Evolutionary conservation across 2,113 vertebrate species (phyloP), one percentile per base, ranked within the genome.

Genomic region (Neolamprologus ventralis): DNA sequence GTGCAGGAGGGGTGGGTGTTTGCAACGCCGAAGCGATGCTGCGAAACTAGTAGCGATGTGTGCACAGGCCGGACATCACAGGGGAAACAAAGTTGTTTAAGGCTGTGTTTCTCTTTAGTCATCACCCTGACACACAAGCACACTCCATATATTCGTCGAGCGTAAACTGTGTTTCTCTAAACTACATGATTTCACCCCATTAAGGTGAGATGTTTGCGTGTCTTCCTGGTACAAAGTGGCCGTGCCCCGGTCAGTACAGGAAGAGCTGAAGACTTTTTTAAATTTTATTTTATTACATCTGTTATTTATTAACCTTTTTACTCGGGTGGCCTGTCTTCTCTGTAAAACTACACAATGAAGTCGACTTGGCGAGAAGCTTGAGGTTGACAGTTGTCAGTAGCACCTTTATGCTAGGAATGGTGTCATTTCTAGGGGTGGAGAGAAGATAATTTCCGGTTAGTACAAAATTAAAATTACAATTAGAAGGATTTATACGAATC

Each of bases 1-100:
- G 94, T 95, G 94, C 95, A 94, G 92, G 57, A 92, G 89, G 91
- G 93, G 82, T 92, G 95, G 93, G 87, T 94, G 91, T 86, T 92
- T 79, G 93, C 91, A 84, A 85, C 88, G 7, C 83, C 3, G 26
- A 80, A 7, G 80, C 91, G 89, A 93, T 85, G 86, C 89, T 92
- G 88, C 88, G 78, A 89, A 86, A 87, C 85, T 84, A 91, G 84
- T 84, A 80, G 88, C 81, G 75, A 79, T 75, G 58, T 35, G 71
- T 73, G 42, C 83, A 9, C 51, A 89, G 91, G 93, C 90, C 90
- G 63, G 78, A 21, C 42, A 28, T 81, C 40, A 55, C 54, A 5
- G 10, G n/a, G 37, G 63, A 82, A 88, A 91, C 12, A 92, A 93
- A 94, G 71, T 94, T 93, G 57, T 47, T 73, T 2, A 17, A 60